A percentile compares a stretch with the other conserved stretches of the same genome.
These are phyloP conservation scores for Scomber japonicus DNA, from an alignment of 2,113 vertebrate genomes.

Conservation along the genomic window DNA sequence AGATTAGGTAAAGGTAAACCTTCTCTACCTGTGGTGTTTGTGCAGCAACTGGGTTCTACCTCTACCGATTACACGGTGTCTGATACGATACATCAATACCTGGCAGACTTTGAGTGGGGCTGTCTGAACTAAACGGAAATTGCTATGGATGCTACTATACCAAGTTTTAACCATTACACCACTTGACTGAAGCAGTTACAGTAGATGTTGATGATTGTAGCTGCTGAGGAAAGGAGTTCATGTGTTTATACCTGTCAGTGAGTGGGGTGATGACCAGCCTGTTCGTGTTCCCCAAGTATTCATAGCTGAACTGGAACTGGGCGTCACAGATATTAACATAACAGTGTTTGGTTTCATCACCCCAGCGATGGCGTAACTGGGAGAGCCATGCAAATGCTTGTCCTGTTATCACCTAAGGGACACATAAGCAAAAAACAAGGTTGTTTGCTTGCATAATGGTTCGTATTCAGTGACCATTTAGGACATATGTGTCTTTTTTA, in stretches of 20 bases:
- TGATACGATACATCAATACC: not conserved
- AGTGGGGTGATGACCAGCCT: constrained; percentile 89
- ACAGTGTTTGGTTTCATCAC: constrained; percentile 84
- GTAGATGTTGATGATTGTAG: not conserved
- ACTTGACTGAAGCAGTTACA: constrained; percentile 1
- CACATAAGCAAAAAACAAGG: not conserved
- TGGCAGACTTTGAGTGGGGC: not conserved
- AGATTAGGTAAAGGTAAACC: too few species aligned
- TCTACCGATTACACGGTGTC: not conserved
- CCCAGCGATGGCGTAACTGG: constrained; percentile 87
- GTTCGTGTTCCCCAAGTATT: constrained; percentile 88
- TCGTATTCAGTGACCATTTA: not conserved
- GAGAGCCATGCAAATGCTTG: constrained; percentile 89
- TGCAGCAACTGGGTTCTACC: too few species aligned
- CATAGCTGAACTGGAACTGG: constrained; percentile 89
- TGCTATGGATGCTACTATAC: not conserved
- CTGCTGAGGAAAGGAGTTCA: not conserved
- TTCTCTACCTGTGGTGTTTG: too few species aligned
- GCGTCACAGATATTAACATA: constrained; percentile 89
- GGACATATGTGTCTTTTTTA: not conserved
- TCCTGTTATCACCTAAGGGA: constrained; percentile 82
- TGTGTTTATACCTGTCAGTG: constrained; percentile 83
- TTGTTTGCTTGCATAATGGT: not conserved
- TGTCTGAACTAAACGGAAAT: too few species aligned
- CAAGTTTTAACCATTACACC: not conserved